These are phyloP conservation scores for Charanyca ferruginea DNA, from an alignment of 2,888 invertebrate species.

Conservation along the genomic window DNA sequence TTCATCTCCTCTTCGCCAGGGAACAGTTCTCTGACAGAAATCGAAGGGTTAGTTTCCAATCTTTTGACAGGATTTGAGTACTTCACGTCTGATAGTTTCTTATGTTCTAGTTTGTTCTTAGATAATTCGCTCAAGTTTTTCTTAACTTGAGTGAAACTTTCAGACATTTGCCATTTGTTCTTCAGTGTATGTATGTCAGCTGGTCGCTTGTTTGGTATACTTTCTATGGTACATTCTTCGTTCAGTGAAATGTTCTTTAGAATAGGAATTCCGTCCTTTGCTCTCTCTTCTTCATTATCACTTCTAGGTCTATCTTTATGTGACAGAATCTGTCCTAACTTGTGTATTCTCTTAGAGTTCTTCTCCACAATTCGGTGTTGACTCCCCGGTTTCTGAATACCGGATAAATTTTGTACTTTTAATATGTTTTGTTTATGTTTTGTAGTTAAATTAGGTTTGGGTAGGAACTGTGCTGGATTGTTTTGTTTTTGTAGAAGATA, in stretches of 20 bases:
- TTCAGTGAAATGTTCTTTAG: slow-evolving; percentile 88
- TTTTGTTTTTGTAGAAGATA: slow-evolving; percentile 88
- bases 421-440: slow-evolving; percentile 83
- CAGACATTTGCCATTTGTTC: slow-evolving; percentile 89
- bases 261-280: slow-evolving; percentile 74
- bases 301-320: slow-evolving; percentile 78
- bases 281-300: slow-evolving; percentile 78
- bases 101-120: slow-evolving; percentile 84
- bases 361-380: slow-evolving; percentile 85
- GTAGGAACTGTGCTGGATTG: slow-evolving; percentile 87
- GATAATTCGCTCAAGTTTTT: slow-evolving; percentile 88
- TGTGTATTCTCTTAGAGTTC: slow-evolving; percentile 86
- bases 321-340: slow-evolving; percentile 83
- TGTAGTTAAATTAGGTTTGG: slow-evolving; percentile 81
- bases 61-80: slow-evolving; percentile 92
- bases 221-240: slow-evolving; percentile 92
- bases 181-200: slow-evolving; percentile 87
- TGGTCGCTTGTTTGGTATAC: slow-evolving; percentile 87
- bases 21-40: slow-evolving; percentile 95
- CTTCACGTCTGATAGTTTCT: slow-evolving; percentile 82
- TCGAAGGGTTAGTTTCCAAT: slow-evolving; percentile 95
- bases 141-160: slow-evolving; percentile 89
- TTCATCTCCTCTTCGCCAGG: slow-evolving; percentile 96
- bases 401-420: slow-evolving; percentile 79
- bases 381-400: slow-evolving; percentile 82